phyloP scores from a whole-genome alignment of 2,797 vertebrate genomes.

The Channallabes apus region DNA sequence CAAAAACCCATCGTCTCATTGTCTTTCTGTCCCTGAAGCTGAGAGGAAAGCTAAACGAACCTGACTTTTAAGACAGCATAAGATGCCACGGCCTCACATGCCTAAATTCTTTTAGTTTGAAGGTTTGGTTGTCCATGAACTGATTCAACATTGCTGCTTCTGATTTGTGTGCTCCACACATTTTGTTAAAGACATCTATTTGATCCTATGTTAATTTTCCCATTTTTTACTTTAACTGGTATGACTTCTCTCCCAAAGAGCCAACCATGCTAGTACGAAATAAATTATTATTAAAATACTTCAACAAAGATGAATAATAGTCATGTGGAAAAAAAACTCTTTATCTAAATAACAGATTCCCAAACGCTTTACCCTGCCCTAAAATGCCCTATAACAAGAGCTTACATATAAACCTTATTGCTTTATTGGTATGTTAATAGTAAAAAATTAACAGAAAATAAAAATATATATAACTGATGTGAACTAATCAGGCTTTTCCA shows the following conservation, averaged over 20 bases:
- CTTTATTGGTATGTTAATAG: background rate
- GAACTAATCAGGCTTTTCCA: background rate
- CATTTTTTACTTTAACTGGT: background rate
- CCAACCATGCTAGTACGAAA: background rate
- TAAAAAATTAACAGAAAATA: too few species aligned
- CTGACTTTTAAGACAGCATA: constrained; percentile 8
- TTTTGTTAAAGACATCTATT: background rate
- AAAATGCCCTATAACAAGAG: background rate
- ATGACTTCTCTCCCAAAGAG: background rate
- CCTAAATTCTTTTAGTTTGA: background rate
- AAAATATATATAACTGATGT: background rate
- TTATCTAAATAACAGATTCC: background rate
- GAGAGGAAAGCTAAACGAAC: constrained; percentile 29
- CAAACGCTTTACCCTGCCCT: background rate
- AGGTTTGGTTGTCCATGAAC: background rate
- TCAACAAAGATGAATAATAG: too few species aligned
- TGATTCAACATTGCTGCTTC: background rate
- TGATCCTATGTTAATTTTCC: background rate
- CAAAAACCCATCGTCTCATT: constrained; percentile 41
- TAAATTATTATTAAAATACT: background rate
- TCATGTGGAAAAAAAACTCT: background rate
- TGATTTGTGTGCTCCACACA: background rate
- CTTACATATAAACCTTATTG: background rate
- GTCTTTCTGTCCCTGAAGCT: constrained; percentile 23
- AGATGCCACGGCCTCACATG: background rate